Conservation (phyloP, 2,113 vertebrate species). For the Mirounga angustirostris region DNA sequence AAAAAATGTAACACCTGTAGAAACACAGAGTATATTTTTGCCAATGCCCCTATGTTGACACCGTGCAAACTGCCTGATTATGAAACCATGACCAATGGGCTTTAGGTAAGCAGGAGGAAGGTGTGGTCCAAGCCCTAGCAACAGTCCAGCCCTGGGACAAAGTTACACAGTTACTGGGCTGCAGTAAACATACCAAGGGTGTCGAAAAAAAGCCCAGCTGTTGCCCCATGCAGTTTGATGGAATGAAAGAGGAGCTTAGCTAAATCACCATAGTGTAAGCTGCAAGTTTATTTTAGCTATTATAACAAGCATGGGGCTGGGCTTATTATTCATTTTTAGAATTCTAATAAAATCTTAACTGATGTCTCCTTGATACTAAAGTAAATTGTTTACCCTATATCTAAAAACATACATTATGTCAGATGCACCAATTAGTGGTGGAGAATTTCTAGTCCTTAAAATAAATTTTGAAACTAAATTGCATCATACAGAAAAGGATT, state of each 20-base stretch:
- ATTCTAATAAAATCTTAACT: constrained; percentile 82
- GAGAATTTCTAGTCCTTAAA: constrained; percentile 77
- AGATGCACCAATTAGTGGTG: constrained; percentile 48
- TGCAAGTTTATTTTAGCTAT: constrained; percentile 85
- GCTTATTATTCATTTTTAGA: constrained; percentile 81
- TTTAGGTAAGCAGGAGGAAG: constrained; percentile 79
- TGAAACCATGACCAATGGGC: constrained; percentile 72
- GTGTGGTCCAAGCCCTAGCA: constrained; percentile 80
- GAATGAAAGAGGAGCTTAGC: constrained; percentile 80
- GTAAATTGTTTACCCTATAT: constrained; percentile 84
- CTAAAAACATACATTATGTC: constrained; percentile 77
- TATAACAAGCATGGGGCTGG: constrained; percentile 80
- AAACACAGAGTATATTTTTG: constrained; percentile 74
- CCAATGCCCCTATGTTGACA: constrained; percentile 52
- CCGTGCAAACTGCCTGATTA: constrained; percentile 67
- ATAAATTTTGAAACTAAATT: constrained; percentile 69
- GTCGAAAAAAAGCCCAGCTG: constrained; percentile 79
- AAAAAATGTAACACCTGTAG: constrained; percentile 89
- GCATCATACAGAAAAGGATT: constrained; percentile 22
- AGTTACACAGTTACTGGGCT: constrained; percentile 78
- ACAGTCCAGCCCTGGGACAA: constrained; percentile 75
- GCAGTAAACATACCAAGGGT: constrained; percentile 82
- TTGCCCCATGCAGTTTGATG: constrained; percentile 70
- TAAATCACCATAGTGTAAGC: constrained; percentile 67
- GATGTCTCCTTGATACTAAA: constrained; percentile 82